These are phyloP conservation scores for Hystrix brachyura DNA, from an alignment of 2,113 vertebrate genomes.

Conservation along the genomic window DNA sequence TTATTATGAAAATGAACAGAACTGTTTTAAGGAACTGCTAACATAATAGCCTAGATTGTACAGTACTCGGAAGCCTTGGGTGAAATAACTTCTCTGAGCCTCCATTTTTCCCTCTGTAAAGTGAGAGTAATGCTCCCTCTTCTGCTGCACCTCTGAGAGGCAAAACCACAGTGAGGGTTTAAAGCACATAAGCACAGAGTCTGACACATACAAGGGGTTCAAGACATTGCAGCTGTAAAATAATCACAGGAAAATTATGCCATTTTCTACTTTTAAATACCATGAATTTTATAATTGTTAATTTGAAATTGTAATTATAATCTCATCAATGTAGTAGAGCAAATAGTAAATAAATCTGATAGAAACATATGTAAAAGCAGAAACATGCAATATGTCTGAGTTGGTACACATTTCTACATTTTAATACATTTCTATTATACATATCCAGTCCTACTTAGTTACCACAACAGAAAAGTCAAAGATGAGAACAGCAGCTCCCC, in stretches of 20 bases:
- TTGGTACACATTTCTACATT: background rate
- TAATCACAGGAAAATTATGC: background rate
- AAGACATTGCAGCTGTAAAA: background rate
- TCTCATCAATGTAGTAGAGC: background rate
- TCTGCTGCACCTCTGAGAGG: background rate
- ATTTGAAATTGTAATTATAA: background rate
- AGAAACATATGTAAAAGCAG: background rate
- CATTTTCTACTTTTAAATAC: slow-evolving; percentile 33
- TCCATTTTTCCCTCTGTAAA: slow-evolving; percentile 3
- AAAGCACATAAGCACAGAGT: background rate
- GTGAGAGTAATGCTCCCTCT: background rate
- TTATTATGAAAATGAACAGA: background rate
- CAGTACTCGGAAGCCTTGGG: background rate
- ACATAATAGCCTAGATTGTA: background rate
- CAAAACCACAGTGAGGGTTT: background rate
- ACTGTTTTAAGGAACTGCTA: background rate
- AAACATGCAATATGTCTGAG: background rate
- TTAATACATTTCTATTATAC: slow-evolving; percentile 17
- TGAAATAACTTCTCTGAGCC: background rate
- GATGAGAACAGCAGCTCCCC: background rate
- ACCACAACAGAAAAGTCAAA: slow-evolving; percentile 36
- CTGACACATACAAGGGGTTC: background rate
- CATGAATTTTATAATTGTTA: slow-evolving; percentile 29
- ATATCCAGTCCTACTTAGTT: background rate
- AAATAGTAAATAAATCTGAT: background rate